Conservation (phyloP, 2,888 invertebrate genomes). For the Campoplex nolae region DNA sequence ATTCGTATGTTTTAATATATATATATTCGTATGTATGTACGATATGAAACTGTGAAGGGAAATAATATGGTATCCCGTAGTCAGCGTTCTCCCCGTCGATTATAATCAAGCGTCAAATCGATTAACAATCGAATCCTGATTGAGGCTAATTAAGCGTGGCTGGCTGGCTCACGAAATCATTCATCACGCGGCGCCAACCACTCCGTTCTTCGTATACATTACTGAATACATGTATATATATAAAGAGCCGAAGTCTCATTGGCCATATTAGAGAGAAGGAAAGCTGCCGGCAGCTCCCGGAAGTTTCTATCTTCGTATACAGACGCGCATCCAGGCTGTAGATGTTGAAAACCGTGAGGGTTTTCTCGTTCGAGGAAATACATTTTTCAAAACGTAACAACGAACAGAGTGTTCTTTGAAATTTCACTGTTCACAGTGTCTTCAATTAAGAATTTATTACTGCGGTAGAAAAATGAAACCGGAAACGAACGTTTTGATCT, state of each 20-base stretch:
- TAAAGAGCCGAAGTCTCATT: slow-evolving; percentile 28
- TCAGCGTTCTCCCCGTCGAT: slow-evolving; percentile 68
- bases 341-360: neutral
- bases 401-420: too few species aligned
- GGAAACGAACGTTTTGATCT: too few species aligned
- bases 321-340: neutral
- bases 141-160: slow-evolving; percentile 81
- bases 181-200: slow-evolving; percentile 74
- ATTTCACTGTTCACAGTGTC: too few species aligned
- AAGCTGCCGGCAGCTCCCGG: slow-evolving; percentile 56
- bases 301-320: slow-evolving; percentile 44
- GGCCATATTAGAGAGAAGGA: slow-evolving; percentile 38
- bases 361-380: too few species aligned
- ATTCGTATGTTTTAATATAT: too few species aligned
- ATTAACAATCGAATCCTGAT: slow-evolving; percentile 80
- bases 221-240: slow-evolving; percentile 3
- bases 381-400: too few species aligned
- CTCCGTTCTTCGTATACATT: slow-evolving; percentile 24
- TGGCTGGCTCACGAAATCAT: slow-evolving; percentile 78
- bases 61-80: slow-evolving; percentile 64
- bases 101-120: slow-evolving; percentile 74
- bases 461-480: too few species aligned
- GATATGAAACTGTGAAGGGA: slow-evolving; percentile 9
- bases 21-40: neutral
- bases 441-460: too few species aligned